Base-by-base conservation (phyloP, 2,888 invertebrate species). In the Aplocera efformata region DNA sequence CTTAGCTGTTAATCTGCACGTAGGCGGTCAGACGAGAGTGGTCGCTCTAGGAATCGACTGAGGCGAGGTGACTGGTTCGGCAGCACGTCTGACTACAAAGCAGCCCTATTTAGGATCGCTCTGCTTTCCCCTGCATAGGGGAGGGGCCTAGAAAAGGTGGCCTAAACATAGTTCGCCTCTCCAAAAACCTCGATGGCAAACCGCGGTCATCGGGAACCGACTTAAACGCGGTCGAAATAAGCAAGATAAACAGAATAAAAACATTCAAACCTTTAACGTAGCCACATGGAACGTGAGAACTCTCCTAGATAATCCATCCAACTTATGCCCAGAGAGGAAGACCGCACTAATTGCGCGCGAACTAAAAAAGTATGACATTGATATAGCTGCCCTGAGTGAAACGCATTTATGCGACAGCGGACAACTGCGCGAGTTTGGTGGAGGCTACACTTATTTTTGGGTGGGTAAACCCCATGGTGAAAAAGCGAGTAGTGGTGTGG, bases 391-490 rank as follows among this genome's bases (percentile, higher is more conserved):
- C 1, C 7, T 35, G 1, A 46, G 43, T 23, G 43, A 46, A 31
- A 50, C 50, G 1, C 43, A 46, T 26, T 27, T 50, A 1, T 11
- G 22, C 11, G 50, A 43, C 4, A 22, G 25, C 6, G 31, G 41
- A 6, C 31, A 48, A 24, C 28, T 47, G 1, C 34, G 43, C 9
- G 50, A 50, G 13, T 10, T 25, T 8, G 38, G 40, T 9, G 47
- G 46, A 3, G 47, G 50, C 23, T 46, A 50, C 13, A 50, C 50
- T n/a, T n/a, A n/a, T n/a, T 47, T 44, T 8, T 48, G 48, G 48
- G 37, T 30, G 10, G 42, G 48, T 10, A 36, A 30, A 17, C 36
- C 39, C 22, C 10, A 17, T 6, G 17, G 8, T 26, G 41, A 34
- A 8, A 32, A 29, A 23, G 38, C 45, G 6, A 23, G 32, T 6